phyloP scores from a whole-genome alignment of 2,888 invertebrate genomes.

The Mantis religiosa region DNA sequence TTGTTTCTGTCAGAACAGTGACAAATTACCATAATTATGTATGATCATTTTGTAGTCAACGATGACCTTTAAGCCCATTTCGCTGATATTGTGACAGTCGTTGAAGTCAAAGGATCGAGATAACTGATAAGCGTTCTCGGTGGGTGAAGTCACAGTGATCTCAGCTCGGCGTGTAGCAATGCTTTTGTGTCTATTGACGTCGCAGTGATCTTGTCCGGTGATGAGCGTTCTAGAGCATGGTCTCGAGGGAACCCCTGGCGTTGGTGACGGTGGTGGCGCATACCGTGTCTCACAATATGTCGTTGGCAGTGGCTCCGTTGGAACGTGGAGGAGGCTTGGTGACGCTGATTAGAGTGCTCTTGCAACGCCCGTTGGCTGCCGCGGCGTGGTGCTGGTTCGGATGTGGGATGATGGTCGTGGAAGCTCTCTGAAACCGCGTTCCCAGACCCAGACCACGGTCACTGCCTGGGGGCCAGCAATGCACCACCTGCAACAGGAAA shows the following conservation, averaged over 20 bases:
- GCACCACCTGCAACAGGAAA: constrained; percentile 35
- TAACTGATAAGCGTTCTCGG: no score
- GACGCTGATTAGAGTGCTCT: constrained; percentile 32
- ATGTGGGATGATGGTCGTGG: constrained; percentile 1
- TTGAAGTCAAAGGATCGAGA: no score
- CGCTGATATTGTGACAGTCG: no score
- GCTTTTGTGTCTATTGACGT: no score
- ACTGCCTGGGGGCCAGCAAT: constrained; percentile 31
- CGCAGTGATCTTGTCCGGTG: no score
- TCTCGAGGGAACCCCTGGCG: not conserved
- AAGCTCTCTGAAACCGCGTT: constrained; percentile 12
- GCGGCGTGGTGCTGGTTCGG: not conserved
- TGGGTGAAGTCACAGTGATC: no score
- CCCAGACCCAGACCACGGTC: constrained; percentile 8
- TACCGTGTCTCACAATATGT: constrained; percentile 48
- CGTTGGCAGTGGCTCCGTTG: constrained; percentile 55
- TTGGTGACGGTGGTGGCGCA: not conserved
- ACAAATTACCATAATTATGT: no score
- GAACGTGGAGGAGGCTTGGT: constrained; percentile 64
- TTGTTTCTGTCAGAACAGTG: no score
- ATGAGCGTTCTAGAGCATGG: not conserved
- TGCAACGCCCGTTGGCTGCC: constrained; percentile 19
- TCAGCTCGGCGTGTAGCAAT: no score
- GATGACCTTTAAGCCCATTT: no score
- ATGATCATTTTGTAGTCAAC: no score